A percentile compares a stretch with the other conserved stretches of the same genome.
phyloP scores from a whole-genome alignment of 2,888 invertebrate species.

The Cerastoderma edule region DNA sequence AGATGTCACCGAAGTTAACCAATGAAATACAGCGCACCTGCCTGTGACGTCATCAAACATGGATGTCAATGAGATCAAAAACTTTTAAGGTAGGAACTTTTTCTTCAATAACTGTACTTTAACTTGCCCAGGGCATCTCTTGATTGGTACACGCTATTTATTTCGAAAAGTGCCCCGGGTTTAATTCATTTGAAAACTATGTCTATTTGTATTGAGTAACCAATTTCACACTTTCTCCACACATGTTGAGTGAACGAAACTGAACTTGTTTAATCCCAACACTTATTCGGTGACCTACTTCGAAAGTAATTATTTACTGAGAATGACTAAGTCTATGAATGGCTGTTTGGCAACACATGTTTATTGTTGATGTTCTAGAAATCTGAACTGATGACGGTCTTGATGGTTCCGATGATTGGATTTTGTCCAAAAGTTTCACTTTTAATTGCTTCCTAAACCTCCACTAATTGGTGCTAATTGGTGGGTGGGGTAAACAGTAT shows the following conservation, averaged over 20 bases:
- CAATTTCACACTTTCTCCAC: neutral
- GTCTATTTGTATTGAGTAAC: too few species aligned
- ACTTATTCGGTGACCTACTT: neutral
- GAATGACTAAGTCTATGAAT: too few species aligned
- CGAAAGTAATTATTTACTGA: neutral
- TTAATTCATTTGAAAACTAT: too few species aligned
- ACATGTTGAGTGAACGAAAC: slow-evolving; percentile 27
- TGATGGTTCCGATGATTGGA: too few species aligned
- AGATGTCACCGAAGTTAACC: neutral
- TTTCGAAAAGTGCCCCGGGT: too few species aligned
- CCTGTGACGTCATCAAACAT: slow-evolving; percentile 40
- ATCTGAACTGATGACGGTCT: too few species aligned
- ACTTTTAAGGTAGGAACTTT: slow-evolving; percentile 20
- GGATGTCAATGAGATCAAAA: slow-evolving; percentile 34
- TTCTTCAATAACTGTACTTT: neutral
- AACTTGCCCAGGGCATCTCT: too few species aligned
- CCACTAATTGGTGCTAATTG: neutral
- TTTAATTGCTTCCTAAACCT: neutral
- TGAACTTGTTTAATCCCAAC: slow-evolving; percentile 11
- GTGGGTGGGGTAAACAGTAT: slow-evolving; percentile 24
- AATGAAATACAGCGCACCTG: slow-evolving; percentile 28
- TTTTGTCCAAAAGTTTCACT: neutral
- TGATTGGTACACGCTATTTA: too few species aligned
- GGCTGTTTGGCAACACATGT: too few species aligned
- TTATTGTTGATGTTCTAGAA: too few species aligned